phyloP scores from a whole-genome alignment of 2,113 vertebrate genomes.

The Neogale vison region DNA sequence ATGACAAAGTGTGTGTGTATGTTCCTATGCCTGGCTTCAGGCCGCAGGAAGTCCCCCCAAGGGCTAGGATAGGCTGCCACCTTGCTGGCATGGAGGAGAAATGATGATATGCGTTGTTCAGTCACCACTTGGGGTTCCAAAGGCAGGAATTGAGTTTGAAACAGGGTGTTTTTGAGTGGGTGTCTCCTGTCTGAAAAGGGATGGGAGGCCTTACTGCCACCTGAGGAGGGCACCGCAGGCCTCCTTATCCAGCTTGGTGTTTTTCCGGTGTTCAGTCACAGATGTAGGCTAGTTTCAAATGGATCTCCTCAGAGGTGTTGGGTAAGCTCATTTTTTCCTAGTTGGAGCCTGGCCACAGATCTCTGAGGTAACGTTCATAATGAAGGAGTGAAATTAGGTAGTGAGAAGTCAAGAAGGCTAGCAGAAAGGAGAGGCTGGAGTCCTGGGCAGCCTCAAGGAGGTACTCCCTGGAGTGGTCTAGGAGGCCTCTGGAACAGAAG shows the following conservation, averaged over 20 bases:
- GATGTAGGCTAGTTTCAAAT: constrained; percentile 60
- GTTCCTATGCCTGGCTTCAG: constrained; percentile 43
- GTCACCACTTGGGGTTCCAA: constrained; percentile 12
- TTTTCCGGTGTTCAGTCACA: constrained; percentile 52
- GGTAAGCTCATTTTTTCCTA: constrained; percentile 61
- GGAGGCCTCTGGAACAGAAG: constrained; percentile 9
- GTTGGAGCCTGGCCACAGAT: constrained; percentile 57
- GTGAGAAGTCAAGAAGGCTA: constrained; percentile 36
- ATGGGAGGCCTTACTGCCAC: constrained; percentile 44
- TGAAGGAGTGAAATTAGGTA: constrained; percentile 29
- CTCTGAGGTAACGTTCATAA: constrained; percentile 42
- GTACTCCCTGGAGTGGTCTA: neutral
- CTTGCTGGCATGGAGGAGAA: constrained; percentile 31
- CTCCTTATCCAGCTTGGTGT: constrained; percentile 35
- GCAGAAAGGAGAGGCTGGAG: constrained; percentile 30
- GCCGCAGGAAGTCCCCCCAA: constrained; percentile 39
- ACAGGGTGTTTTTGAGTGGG: constrained; percentile 2
- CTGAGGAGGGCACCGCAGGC: constrained; percentile 47
- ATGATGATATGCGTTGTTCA: neutral
- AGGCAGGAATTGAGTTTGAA: constrained; percentile 31
- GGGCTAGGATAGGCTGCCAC: neutral
- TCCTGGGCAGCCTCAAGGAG: neutral
- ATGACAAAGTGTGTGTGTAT: too few species aligned
- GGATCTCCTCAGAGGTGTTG: constrained; percentile 64
- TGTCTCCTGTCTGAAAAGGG: neutral